Conservation (phyloP, 2,113 vertebrate species). For the Erythrocebus patas region DNA sequence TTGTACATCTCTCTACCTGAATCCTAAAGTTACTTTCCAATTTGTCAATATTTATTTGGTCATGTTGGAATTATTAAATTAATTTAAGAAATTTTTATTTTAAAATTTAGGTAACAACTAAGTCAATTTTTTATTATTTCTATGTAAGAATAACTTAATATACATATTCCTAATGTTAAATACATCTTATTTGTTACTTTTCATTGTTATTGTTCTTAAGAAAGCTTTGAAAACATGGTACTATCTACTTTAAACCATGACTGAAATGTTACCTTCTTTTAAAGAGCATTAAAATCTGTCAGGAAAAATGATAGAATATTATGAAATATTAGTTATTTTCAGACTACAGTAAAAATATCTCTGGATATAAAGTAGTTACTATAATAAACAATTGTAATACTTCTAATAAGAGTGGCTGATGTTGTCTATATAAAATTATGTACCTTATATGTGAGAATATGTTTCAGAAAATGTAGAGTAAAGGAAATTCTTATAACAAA, state of each 20-base stretch:
- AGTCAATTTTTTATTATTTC: background rate
- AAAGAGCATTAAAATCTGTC: background rate
- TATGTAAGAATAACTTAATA: background rate
- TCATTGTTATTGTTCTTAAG: background rate
- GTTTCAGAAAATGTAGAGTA: conserved; percentile 29
- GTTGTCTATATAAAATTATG: conserved; percentile 32
- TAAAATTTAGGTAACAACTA: background rate
- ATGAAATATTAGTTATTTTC: background rate
- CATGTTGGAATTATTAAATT: background rate
- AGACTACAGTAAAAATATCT: background rate
- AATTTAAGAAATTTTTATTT: background rate
- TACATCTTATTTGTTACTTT: background rate
- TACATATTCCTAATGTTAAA: background rate
- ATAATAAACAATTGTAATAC: conserved; percentile 4
- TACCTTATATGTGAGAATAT: background rate
- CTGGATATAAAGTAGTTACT: conserved; percentile 13
- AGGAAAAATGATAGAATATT: background rate
- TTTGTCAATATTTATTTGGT: background rate
- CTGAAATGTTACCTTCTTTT: background rate
- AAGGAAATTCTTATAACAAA: background rate
- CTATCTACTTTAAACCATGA: background rate
- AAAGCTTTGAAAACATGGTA: background rate
- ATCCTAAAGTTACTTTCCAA: background rate
- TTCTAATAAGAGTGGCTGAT: conserved; percentile 31
- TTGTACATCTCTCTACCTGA: background rate